Conservation (phyloP, 2,797 vertebrate species). For the Urosaurus nigricauda region DNA sequence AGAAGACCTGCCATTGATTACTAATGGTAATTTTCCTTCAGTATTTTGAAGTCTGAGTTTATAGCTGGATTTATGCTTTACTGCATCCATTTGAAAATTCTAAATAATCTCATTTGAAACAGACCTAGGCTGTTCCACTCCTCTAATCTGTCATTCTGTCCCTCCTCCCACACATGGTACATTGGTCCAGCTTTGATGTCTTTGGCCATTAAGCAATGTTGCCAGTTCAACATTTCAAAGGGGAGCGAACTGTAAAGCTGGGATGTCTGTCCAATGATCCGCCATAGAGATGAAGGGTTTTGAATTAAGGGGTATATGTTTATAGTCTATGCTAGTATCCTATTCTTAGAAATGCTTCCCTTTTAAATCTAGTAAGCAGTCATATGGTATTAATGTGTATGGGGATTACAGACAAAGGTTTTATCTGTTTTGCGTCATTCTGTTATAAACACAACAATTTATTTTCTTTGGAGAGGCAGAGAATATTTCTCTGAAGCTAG, state of each 20-base stretch:
- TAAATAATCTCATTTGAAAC: conserved; percentile 23
- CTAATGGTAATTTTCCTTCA: neutral
- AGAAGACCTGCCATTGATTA: neutral
- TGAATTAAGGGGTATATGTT: neutral
- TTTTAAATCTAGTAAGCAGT: conserved; percentile 14
- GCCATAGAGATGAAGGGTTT: neutral
- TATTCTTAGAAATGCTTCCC: neutral
- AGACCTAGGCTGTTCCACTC: neutral
- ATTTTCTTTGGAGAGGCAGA: conserved; percentile 47
- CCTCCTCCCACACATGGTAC: neutral
- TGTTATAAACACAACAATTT: conserved; percentile 11
- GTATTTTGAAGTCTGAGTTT: neutral
- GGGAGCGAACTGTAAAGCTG: neutral
- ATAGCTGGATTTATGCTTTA: conserved; percentile 35
- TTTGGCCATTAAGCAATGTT: conserved; percentile 11
- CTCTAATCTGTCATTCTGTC: neutral
- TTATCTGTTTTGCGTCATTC: conserved; percentile 24
- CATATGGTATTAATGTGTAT: conserved; percentile 11
- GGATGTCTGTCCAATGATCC: neutral
- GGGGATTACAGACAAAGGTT: conserved; percentile 34
- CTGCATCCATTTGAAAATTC: conserved; percentile 27
- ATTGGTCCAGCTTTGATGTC: conserved; percentile 22
- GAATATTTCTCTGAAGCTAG: conserved; percentile 5
- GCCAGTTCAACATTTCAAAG: conserved; percentile 12
- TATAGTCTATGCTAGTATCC: neutral